Base-by-base conservation (phyloP, 2,888 invertebrate species). In the Trichopria drosophilae region DNA sequence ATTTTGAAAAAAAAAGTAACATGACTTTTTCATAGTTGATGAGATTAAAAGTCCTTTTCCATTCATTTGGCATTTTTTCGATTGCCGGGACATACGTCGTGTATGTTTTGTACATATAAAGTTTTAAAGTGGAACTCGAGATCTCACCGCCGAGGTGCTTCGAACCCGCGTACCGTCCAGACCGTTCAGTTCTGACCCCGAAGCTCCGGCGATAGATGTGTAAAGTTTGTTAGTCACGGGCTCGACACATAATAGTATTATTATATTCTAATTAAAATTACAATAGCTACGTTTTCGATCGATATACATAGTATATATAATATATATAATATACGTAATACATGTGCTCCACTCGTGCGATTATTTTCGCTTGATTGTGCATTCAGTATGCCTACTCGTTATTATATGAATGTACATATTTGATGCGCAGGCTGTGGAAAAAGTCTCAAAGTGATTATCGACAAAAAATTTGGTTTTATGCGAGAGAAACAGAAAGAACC, bases 201-300 rank as follows among this genome's bases (percentile, higher is more conserved):
- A 26, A 32, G 23, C 45, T 35, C 31, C 42, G 24, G 45, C 44
- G 10, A 45, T 49, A 42, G 28, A 47, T 68, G 65, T 64, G 64
- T 69, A 70, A 67, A 69, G 68, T 69, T 70, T 68, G 63, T 70
- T 46, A 42, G 34, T 50, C 19, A n/a, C 50, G 41, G 34, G 46
- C 37, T 53, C 7, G 36, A 53, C 44, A 44, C 29, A 28, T 26
- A 28, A 44, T 41, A 43, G 31, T 48, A 53, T 40, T 49, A 45
- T 41, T 53, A 52, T 52, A 45, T 42, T 42, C n/a, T n/a, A n/a
- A n/a, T n/a, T n/a, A n/a, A 47, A 19, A 41, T 53, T 48, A 26
- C 44, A 50, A 50, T 50, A 50, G 41, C 13, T 24, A 53, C 32
- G 42, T 50, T 53, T 53, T 53, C 45, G 34, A 49, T 49, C 41